Conservation (phyloP, 2,888 invertebrate genomes). For the Ganaspis brasiliensis region DNA sequence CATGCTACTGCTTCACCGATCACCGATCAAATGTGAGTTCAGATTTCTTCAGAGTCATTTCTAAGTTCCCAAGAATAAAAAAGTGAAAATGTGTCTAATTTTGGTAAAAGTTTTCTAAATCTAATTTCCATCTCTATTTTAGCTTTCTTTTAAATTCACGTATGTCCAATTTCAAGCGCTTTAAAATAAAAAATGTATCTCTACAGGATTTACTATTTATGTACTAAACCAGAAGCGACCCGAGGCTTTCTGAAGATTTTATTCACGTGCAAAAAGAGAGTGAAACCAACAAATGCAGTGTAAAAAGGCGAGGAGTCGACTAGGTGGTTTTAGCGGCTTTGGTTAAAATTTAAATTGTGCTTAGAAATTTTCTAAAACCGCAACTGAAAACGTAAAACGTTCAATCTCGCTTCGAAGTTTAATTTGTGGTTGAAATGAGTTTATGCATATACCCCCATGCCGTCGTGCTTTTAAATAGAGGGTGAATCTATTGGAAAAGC, state of each 20-base stretch:
- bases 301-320: not conserved
- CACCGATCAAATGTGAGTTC: too few species aligned
- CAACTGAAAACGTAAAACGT: not conserved
- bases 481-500: not conserved
- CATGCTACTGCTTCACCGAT: too few species aligned
- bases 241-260: not conserved
- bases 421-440: not conserved
- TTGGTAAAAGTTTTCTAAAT: too few species aligned
- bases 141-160: not conserved
- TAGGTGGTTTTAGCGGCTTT: not conserved
- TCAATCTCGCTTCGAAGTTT: not conserved
- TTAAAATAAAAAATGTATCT: too few species aligned
- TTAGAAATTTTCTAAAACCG: not conserved
- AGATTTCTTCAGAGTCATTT: too few species aligned
- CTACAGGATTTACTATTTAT: not conserved
- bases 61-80: too few species aligned
- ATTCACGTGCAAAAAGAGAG: not conserved
- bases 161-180: not conserved
- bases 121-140: too few species aligned
- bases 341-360: slow-evolving; percentile 22
- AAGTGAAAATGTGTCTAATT: too few species aligned
- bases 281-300: not conserved
- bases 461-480: not conserved
- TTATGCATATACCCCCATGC: not conserved
- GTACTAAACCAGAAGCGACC: not conserved